phyloP scores from a whole-genome alignment of 2,113 vertebrate species.

The Peucedramus taeniatus region DNA sequence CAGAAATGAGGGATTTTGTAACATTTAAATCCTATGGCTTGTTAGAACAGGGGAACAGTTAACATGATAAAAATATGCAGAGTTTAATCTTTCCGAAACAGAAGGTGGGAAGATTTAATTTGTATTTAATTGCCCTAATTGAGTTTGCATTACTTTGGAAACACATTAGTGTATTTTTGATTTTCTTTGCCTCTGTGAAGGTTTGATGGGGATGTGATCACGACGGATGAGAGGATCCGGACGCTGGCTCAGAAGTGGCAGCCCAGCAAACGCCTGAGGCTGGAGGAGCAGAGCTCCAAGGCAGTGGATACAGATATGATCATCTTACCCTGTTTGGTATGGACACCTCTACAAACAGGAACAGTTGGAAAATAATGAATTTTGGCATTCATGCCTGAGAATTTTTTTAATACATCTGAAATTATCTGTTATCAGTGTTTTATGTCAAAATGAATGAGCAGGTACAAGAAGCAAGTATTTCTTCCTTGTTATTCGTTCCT shows the following conservation, averaged over 20 bases:
- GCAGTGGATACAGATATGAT: constrained; percentile 96
- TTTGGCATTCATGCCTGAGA: background rate
- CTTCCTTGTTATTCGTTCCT: background rate
- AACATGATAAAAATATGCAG: background rate
- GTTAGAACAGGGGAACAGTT: background rate
- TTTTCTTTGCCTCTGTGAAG: constrained; percentile 52
- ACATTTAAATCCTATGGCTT: background rate
- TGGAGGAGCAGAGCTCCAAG: constrained; percentile 87
- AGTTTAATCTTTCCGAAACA: background rate
- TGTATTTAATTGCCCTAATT: background rate
- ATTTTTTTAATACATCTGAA: background rate
- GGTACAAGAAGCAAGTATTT: background rate
- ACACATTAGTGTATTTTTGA: no score
- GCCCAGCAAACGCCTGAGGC: constrained; percentile 76
- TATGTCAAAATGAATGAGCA: background rate
- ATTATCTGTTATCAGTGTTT: background rate
- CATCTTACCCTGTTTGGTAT: constrained; percentile 87
- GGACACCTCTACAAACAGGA: background rate
- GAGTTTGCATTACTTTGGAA: background rate
- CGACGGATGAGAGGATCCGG: constrained; percentile 89
- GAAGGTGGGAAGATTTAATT: background rate
- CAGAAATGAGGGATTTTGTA: background rate
- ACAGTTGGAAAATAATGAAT: background rate
- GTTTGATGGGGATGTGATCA: constrained; percentile 92
- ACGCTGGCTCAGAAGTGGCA: constrained; percentile 94